These are phyloP conservation scores for Characodon lateralis DNA, from an alignment of 2,797 vertebrate species.

Conservation along the genomic window DNA sequence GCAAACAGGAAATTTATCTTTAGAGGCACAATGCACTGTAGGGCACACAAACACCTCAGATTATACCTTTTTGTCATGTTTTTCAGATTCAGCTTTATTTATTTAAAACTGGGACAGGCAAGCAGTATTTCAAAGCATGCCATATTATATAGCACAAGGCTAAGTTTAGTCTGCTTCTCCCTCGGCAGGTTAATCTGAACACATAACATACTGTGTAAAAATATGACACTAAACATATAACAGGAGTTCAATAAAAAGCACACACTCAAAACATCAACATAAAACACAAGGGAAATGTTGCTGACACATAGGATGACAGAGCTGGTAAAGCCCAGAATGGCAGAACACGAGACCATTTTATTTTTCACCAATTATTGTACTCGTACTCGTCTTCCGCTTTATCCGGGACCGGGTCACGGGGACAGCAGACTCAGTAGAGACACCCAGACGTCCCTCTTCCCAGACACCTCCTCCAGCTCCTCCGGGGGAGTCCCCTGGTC, in stretches of 20 bases:
- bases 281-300: neutral
- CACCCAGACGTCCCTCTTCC: no score
- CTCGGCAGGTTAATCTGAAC: neutral
- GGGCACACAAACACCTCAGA: neutral
- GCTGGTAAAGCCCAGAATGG: neutral
- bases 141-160: neutral
- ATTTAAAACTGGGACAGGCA: neutral
- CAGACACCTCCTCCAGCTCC: no score
- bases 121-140: neutral
- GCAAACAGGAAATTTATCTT: neutral
- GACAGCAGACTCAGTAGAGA: no score
- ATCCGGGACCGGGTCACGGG: no score
- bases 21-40: neutral
- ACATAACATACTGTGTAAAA: neutral
- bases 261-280: neutral
- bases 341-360: neutral
- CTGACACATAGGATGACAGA: neutral
- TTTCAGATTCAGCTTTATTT: neutral
- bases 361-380: no score
- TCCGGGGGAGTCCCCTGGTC: no score
- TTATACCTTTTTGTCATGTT: neutral
- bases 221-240: neutral
- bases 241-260: neutral
- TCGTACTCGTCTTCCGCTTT: no score
- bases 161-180: neutral